A percentile compares a stretch with the other conserved stretches of the same genome.
Evolutionary conservation across 2,888 invertebrate genomes (phyloP).

Genomic region (Phasia obesa): DNA sequence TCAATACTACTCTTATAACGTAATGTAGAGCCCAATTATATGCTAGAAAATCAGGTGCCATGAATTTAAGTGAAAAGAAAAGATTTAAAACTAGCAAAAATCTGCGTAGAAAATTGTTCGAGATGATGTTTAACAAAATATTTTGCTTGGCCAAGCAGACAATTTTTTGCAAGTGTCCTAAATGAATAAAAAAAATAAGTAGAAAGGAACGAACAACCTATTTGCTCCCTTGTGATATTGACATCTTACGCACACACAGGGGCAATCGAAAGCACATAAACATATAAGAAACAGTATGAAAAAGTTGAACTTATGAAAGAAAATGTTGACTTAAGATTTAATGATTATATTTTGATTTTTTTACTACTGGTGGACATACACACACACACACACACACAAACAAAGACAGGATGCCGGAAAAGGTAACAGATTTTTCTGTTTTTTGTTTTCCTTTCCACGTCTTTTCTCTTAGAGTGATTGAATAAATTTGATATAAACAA

Average conservation of each 20-base stretch:
- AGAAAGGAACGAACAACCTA: neutral
- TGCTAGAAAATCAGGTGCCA: constrained; percentile 42
- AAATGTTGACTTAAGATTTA: constrained; percentile 61
- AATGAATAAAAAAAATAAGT: neutral
- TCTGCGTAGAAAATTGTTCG: constrained; percentile 42
- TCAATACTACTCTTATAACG: neutral
- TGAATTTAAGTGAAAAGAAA: constrained; percentile 17
- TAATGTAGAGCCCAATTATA: neutral
- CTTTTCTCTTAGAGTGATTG: neutral
- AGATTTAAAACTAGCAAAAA: constrained; percentile 20
- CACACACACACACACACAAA: neutral
- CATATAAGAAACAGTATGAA: neutral
- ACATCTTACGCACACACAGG: constrained; percentile 21
- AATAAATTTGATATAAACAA: constrained; percentile 5
- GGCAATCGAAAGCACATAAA: constrained; percentile 6
- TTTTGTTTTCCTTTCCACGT: neutral
- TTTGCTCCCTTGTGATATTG: constrained; percentile 43
- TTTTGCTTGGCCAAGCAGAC: constrained; percentile 66
- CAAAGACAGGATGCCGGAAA: constrained; percentile 51
- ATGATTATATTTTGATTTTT: constrained; percentile 61
- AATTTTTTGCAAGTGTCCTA: constrained; percentile 44
- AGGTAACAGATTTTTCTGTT: constrained; percentile 57
- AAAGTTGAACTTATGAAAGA: constrained; percentile 17
- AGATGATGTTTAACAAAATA: constrained; percentile 45
- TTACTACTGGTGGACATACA: constrained; percentile 22